phyloP scores from a whole-genome alignment of 1,140 invertebrate genomes.

The Apis dorsata region DNA sequence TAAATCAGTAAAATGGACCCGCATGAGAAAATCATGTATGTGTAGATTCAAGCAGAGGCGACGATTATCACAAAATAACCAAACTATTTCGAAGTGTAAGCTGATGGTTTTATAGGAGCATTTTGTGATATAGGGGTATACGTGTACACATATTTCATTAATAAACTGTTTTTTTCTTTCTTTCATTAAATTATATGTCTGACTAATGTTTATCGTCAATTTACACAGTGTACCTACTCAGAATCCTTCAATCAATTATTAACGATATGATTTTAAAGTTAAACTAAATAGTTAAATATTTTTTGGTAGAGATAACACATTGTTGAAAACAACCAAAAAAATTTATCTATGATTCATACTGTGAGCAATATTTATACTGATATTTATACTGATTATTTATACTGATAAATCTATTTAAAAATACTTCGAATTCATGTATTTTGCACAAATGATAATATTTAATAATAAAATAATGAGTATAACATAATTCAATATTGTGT shows the following conservation, averaged over 20 bases:
- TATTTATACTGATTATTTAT: not conserved
- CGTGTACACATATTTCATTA: conserved; percentile 43
- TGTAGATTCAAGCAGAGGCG: not conserved
- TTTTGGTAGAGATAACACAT: not conserved
- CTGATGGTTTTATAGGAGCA: conserved; percentile 11
- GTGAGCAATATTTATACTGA: conserved; percentile 6
- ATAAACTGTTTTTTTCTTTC: conserved; percentile 46
- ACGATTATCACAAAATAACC: conserved; percentile 50
- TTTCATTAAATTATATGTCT: conserved; percentile 41
- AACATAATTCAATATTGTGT: not conserved
- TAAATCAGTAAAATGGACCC: conserved; percentile 67
- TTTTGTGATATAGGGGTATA: conserved; percentile 34
- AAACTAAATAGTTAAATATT: not conserved
- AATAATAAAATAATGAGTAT: too few relatives aligned
- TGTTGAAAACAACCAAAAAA: not conserved
- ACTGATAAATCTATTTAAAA: conserved; percentile 7
- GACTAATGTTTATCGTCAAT: conserved; percentile 68
- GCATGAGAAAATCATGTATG: conserved; percentile 70
- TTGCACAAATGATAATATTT: conserved; percentile 5
- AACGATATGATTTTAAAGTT: conserved; percentile 25
- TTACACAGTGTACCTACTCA: conserved; percentile 53
- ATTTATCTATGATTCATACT: conserved; percentile 18
- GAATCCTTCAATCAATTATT: conserved; percentile 56
- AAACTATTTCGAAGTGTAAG: conserved; percentile 34
- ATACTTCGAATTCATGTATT: not conserved